These are phyloP conservation scores for Excalfactoria chinensis DNA, from an alignment of 2,113 vertebrate species.

Conservation along the genomic window DNA sequence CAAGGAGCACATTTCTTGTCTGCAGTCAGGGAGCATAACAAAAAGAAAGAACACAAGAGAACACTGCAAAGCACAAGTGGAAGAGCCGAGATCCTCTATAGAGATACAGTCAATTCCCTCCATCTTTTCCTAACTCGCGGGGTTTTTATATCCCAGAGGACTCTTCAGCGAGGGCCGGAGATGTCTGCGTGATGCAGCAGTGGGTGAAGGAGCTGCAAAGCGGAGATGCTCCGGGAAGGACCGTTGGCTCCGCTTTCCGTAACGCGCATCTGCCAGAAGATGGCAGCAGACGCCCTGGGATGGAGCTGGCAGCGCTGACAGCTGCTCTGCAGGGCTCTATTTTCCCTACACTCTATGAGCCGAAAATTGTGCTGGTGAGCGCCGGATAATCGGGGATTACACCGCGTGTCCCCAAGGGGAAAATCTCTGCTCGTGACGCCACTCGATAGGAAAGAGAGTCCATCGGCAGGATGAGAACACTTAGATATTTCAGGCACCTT, in stretches of 20 bases:
- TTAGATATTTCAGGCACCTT: no score
- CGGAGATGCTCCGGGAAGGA: rapidly evolving
- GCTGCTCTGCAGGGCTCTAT: neutral
- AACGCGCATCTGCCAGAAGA: constrained; percentile 35
- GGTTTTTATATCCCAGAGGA: neutral
- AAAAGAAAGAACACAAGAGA: neutral
- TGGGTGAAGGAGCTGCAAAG: neutral
- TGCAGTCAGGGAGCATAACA: neutral
- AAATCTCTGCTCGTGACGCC: neutral
- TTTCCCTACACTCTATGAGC: neutral
- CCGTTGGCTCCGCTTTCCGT: neutral
- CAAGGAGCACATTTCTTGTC: neutral
- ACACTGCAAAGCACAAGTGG: neutral
- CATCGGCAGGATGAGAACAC: neutral
- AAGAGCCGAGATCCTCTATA: neutral
- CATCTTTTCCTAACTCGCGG: neutral
- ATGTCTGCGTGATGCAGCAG: neutral
- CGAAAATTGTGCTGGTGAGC: neutral
- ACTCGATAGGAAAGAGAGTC: neutral
- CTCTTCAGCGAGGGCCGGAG: rapidly evolving
- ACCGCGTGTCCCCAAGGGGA: neutral
- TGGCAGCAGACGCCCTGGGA: constrained; percentile 56
- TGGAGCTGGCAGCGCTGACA: neutral
- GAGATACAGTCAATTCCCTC: neutral
- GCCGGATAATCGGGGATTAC: neutral